Conservation (phyloP, 2,113 vertebrate species). For the Caloenas nicobarica region DNA sequence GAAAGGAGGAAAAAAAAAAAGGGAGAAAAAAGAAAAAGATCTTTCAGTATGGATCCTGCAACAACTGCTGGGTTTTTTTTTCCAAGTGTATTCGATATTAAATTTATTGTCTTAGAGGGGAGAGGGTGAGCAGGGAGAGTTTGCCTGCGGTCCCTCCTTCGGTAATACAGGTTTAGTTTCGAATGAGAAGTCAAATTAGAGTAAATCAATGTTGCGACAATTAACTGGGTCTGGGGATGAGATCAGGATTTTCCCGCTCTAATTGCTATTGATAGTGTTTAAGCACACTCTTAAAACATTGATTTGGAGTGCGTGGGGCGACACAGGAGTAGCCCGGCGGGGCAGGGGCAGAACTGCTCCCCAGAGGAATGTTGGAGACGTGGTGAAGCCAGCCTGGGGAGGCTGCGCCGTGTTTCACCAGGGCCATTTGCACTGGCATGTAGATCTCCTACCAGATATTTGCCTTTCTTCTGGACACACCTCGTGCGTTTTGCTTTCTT, state of each 20-base stretch:
- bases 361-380: not conserved
- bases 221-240: conserved; percentile 79
- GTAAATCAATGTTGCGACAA: conserved; percentile 86
- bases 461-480: not conserved
- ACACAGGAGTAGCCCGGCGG: not conserved
- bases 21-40: conserved; percentile 52
- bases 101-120: conserved; percentile 79
- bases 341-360: not conserved
- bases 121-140: not conserved
- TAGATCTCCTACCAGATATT: not conserved
- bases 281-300: conserved; percentile 64
- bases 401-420: fast-evolving
- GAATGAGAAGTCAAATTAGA: conserved; percentile 75
- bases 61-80: conserved; percentile 55
- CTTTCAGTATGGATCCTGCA: conserved; percentile 81
- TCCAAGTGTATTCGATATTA: conserved; percentile 77
- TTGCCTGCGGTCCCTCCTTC: conserved; percentile 18
- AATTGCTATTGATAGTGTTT: conserved; percentile 82
- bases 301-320: not conserved
- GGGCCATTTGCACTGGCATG: not conserved
- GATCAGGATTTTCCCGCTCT: conserved; percentile 63
- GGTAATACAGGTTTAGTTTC: conserved; percentile 75
- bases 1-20: conserved; percentile 31
- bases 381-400: not conserved
- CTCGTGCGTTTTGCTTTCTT: not conserved